Conservation (phyloP, 2,113 vertebrate genomes). For the Aldabrachelys gigantea region DNA sequence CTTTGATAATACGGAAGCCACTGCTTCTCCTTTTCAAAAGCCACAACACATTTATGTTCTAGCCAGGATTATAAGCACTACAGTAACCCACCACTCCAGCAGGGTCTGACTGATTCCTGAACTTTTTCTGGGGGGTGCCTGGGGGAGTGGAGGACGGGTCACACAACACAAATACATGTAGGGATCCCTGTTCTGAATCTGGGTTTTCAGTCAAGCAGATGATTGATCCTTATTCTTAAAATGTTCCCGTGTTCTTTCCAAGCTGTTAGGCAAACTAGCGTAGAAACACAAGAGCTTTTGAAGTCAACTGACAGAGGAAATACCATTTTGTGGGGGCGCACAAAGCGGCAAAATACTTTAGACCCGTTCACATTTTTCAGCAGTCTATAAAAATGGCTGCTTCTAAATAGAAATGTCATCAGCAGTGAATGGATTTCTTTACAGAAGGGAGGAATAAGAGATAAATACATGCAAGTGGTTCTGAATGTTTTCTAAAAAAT, state of each 20-base stretch:
- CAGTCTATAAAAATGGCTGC: not conserved
- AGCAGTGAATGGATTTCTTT: not conserved
- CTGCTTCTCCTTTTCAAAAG: conserved; percentile 14
- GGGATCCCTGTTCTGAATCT: not conserved
- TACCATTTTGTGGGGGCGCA: not conserved
- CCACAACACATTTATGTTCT: conserved; percentile 51
- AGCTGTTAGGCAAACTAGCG: not conserved
- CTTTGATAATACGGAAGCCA: conserved; percentile 38
- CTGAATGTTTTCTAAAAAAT: not conserved
- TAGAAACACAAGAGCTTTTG: conserved; percentile 63
- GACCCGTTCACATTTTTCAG: not conserved
- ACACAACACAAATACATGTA: not conserved
- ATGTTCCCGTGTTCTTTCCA: conserved; percentile 54
- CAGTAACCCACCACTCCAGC: conserved; percentile 37
- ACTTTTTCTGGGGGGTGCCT: conserved; percentile 1
- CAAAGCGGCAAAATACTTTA: not conserved
- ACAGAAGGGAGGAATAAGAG: not conserved
- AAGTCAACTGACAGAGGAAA: conserved; percentile 51
- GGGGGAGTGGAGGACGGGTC: conserved; percentile 7
- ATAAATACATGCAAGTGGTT: not conserved
- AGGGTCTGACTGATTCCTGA: conserved; percentile 40
- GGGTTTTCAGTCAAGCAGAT: conserved; percentile 8
- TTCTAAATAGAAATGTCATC: not conserved
- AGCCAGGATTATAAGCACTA: conserved; percentile 40
- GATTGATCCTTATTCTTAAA: conserved; percentile 39